Base-by-base conservation (phyloP, 2,888 invertebrate genomes). In the Siphonodentalium dalli region DNA sequence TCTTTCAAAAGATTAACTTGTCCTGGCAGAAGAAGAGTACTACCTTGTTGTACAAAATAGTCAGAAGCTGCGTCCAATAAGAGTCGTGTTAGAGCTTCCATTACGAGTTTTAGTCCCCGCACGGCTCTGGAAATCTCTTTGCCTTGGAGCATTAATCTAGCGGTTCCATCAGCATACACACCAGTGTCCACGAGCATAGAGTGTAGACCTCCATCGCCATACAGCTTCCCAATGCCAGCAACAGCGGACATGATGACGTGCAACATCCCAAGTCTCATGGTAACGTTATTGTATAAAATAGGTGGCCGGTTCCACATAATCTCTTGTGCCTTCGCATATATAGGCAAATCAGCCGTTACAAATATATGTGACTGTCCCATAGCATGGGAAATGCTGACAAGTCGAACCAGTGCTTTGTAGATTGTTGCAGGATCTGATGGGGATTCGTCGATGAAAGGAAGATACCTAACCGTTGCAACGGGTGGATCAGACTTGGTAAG, bases 151-250 rank as follows among this genome's bases (percentile, higher is more conserved):
- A 49, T 49, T 20, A 15, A 34, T n/a, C 23, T 18, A 26, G 27
- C 37, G 2, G 47, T 38, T 15, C 24, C 26, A 28, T 13, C 27
- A 7, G 47, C 47, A 39, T 26, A 47, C 5, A 47, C 47, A 21
- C 27, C 47, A 24, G 35, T 7, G 21, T 15, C 23, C 15, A 38
- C 38, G n/a, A 46, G 38, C 15, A 37, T 15, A 15, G 15, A 13
- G 11, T 26, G 47, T 18, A 46, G n/a, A n/a, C n/a, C 28, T 26
- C 47, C 38, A 38, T 46, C 47, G 13, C 38, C 38, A 48, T 23
- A 51, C 13, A 51, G 51, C 21, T 51, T 44, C 24, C 51, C 51
- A 45, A 51, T 49, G 35, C 43, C 48, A n/a, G n/a, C n/a, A n/a
- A n/a, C n/a, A n/a, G n/a, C n/a, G n/a, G n/a, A n/a, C n/a, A 51